Percentiles rank a stretch among this genome's conserved stretches.
phyloP scores from a whole-genome alignment of 2,888 invertebrate genomes.

The Sinohyriopsis cumingii region DNA sequence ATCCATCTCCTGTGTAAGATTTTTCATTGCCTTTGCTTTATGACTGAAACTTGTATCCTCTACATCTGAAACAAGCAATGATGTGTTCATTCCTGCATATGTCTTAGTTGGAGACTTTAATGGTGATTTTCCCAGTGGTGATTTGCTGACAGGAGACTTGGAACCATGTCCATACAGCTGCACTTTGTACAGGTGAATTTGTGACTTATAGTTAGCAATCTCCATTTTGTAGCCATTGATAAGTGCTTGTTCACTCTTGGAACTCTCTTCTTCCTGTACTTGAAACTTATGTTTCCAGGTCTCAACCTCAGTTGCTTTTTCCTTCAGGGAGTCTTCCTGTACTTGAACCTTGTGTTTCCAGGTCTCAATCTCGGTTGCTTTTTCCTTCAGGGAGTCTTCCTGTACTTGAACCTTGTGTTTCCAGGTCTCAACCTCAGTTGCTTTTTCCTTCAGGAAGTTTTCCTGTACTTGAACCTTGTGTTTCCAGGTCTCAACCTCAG shows the following conservation, averaged over 20 bases:
- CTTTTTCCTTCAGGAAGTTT: too few species aligned
- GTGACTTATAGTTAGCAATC: conserved; percentile 52
- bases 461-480: too few species aligned
- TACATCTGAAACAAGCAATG: conserved; percentile 18
- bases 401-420: too few species aligned
- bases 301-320: conserved; percentile 33
- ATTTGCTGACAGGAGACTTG: too few species aligned
- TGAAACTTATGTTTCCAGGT: conserved; percentile 40
- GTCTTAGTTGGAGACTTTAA: conserved; percentile 28
- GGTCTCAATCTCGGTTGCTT: too few species aligned
- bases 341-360: too few species aligned
- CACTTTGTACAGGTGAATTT: conserved; percentile 34
- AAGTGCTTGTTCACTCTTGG: conserved; percentile 55
- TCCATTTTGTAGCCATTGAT: conserved; percentile 64
- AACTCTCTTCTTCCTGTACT: conserved; percentile 49
- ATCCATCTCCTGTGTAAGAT: conserved; percentile 3
- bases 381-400: too few species aligned
- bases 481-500: too few species aligned
- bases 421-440: too few species aligned
- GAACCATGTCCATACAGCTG: conserved; percentile 19
- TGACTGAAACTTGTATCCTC: conserved; percentile 11
- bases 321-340: conserved; percentile 24
- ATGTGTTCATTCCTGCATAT: neutral
- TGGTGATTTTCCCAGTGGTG: conserved; percentile 23
- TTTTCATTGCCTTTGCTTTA: conserved; percentile 3